phyloP scores from a whole-genome alignment of 1,140 invertebrate species.

The Drosophila nigromelanica region DNA sequence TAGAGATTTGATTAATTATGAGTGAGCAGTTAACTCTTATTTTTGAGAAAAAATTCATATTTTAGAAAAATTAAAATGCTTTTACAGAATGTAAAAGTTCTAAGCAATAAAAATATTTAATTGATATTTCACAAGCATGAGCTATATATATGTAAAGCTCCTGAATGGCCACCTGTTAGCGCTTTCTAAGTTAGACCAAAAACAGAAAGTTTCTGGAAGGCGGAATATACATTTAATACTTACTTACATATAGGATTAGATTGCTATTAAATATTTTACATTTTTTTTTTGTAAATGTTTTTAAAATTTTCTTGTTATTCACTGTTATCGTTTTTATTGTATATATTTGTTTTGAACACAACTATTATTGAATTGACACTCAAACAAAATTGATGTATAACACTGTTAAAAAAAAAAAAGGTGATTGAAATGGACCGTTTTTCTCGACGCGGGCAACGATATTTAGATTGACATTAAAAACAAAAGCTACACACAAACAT shows the following conservation, averaged over 20 bases:
- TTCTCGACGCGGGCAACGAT: conserved; percentile 10
- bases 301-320: background rate
- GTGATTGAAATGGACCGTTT: background rate
- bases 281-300: too few species aligned
- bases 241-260: background rate
- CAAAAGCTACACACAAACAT: conserved; percentile 18
- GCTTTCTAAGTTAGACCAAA: background rate
- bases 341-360: conserved; percentile 7
- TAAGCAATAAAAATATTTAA: too few species aligned
- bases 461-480: conserved; percentile 25
- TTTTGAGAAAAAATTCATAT: too few species aligned
- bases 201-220: background rate
- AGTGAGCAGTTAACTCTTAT: too few species aligned
- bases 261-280: background rate
- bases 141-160: too few species aligned
- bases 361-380: conserved; percentile 9
- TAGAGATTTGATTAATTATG: background rate
- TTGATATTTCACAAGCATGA: too few species aligned
- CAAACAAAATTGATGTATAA: conserved; percentile 26
- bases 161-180: conserved; percentile 27
- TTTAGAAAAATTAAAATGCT: too few species aligned
- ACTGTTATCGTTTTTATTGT: background rate
- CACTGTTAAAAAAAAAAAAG: conserved; percentile 22
- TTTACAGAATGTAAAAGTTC: too few species aligned
- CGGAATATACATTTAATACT: background rate